A percentile compares a stretch with the other conserved stretches of the same genome.
Evolutionary conservation across 2,113 vertebrate genomes (phyloP).

Genomic region (Nymphicus hollandicus): DNA sequence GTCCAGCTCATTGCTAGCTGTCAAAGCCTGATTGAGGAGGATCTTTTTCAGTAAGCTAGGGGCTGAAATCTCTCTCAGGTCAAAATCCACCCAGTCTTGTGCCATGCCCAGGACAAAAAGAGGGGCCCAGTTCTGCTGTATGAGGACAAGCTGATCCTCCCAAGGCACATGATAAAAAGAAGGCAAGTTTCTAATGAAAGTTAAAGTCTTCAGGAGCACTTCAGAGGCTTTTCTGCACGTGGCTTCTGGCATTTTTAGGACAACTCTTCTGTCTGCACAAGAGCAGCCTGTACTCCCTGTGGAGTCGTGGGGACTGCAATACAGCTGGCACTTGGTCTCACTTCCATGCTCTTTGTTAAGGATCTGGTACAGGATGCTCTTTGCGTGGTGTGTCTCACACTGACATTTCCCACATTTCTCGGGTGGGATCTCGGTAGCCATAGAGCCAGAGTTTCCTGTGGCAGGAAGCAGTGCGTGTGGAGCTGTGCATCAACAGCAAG

Average conservation of each 20-base stretch:
- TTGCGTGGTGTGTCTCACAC: background rate
- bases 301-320: background rate
- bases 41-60: slow-evolving; percentile 55
- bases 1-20: background rate
- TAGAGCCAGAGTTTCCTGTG: background rate
- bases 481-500: background rate
- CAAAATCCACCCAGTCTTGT: slow-evolving; percentile 56
- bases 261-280: background rate
- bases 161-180: slow-evolving; percentile 48
- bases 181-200: slow-evolving; percentile 62
- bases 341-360: background rate
- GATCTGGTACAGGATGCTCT: slow-evolving; percentile 36
- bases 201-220: slow-evolving; percentile 54
- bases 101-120: slow-evolving; percentile 60
- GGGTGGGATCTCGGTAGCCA: background rate
- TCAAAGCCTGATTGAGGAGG: slow-evolving; percentile 42
- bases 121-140: slow-evolving; percentile 39
- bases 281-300: background rate
- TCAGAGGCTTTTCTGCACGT: slow-evolving; percentile 26
- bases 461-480: background rate
- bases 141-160: slow-evolving; percentile 49
- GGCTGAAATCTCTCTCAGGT: slow-evolving; percentile 40
- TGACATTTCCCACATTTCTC: background rate
- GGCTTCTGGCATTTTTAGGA: slow-evolving; percentile 24
- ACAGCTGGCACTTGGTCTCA: background rate